Conservation (phyloP, 2,113 vertebrate species). For the Aramus guarauna region DNA sequence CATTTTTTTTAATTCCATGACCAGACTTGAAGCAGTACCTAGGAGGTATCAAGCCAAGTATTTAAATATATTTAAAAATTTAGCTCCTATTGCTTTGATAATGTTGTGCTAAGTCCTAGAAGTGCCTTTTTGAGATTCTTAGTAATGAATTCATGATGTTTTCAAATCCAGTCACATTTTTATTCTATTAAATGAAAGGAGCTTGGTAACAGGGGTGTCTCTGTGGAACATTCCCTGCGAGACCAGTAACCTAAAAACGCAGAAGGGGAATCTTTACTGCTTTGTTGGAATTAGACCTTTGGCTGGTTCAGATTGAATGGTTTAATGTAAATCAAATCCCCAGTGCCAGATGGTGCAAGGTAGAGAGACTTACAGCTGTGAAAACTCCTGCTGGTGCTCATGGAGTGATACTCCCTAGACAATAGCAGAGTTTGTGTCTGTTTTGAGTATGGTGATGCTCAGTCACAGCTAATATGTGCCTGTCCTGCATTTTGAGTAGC, state of each 20-base stretch:
- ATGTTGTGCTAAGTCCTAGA: not conserved
- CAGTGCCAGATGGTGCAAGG: not conserved
- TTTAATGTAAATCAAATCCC: constrained; percentile 13
- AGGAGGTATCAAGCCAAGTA: not conserved
- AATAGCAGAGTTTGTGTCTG: not conserved
- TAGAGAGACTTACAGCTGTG: not conserved
- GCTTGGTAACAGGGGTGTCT: not conserved
- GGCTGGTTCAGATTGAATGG: not conserved
- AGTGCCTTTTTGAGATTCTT: not conserved
- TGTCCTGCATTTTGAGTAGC: not conserved
- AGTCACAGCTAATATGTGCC: not conserved
- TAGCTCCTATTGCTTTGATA: not conserved
- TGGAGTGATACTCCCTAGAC: not conserved
- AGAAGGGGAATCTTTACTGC: not conserved
- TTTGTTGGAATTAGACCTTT: not conserved
- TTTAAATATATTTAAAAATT: not conserved
- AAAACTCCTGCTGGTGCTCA: not conserved
- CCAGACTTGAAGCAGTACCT: not conserved
- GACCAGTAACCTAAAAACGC: constrained; percentile 22
- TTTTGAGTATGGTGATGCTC: not conserved
- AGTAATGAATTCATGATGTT: not conserved
- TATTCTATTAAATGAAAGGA: not conserved
- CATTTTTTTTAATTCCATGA: not conserved
- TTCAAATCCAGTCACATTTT: not conserved
- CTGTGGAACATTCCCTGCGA: not conserved